Base-by-base conservation (phyloP, 2,797 vertebrate genomes). In the Triplophysa bombifrons region DNA sequence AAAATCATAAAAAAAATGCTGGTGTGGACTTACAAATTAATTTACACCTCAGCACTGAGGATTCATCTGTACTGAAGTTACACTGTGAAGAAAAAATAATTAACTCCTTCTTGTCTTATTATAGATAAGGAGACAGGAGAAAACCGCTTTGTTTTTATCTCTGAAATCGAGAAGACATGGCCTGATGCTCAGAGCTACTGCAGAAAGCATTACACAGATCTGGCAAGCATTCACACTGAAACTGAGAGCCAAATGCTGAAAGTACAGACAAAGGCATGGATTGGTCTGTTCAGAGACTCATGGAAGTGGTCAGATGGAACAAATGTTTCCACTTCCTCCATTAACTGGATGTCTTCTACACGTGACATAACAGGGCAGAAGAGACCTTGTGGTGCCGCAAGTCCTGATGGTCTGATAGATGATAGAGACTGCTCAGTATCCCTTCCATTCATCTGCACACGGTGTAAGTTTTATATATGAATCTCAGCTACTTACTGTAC, bases 171-270 rank as follows among this genome's bases (percentile, higher is more conserved):
- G 16, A 55, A 19, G 27, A 30, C 27, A n/a, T 76, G 74, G 74
- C 0, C 11, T 20, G 50, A 20, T 4, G 56, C 56, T 58, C 56
- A 25, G 56, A 58, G 3, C 11, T 25, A 58, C 56, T 58, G 25
- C 50, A 76, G 63, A 67, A 34, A n/a, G 9, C 1, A 55, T 44
- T 14, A 66, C 34, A 76, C 74, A 27, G 74, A 76, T 22, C 50
- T 76, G 63, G 74, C 22, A 50, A 25, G 12, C 74, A 27, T 67
- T 22, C 14, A 0, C 1, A 76, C 1, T 66, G 5, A n/a, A 44
- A 25, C 4, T 19, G 74, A 67, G 48, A 44, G 56, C 6, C 2
- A 19, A 2, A 9, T 41, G 20, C 3, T 76, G 6, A n/a, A n/a
- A n/a, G 8, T 0, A 11, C 0, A 0, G 1, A 3, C 17, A 17